Conservation (phyloP, 2,113 vertebrate species). For the Heliornis fulica region DNA sequence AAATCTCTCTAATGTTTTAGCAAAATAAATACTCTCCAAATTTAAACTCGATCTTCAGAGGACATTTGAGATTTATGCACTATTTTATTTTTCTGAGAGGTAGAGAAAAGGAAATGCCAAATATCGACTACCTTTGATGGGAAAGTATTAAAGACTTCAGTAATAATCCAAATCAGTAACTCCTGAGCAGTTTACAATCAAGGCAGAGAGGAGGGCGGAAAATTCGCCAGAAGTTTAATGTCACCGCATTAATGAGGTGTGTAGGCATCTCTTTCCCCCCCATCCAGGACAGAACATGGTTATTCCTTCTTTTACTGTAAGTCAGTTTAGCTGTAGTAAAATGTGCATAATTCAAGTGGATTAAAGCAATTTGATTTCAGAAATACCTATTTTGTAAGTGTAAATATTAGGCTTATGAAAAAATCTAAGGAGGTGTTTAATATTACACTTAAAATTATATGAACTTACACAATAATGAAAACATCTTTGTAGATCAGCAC, state of each 20-base stretch:
- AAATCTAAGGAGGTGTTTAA: neutral
- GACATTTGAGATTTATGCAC: neutral
- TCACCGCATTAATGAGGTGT: neutral
- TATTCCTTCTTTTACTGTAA: neutral
- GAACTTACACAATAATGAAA: neutral
- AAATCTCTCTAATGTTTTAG: neutral
- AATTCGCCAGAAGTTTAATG: neutral
- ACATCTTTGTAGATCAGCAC: no score
- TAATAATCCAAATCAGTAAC: no score
- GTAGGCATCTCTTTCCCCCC: neutral
- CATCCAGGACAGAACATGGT: fast-evolving
- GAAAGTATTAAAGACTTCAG: neutral
- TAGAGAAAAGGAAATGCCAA: neutral
- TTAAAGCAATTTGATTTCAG: neutral
- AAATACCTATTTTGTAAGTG: neutral
- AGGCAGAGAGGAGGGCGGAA: neutral
- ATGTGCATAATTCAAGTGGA: neutral
- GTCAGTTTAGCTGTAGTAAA: neutral
- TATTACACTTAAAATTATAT: neutral
- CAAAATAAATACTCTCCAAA: neutral
- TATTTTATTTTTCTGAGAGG: neutral
- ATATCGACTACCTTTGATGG: neutral
- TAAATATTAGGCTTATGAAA: neutral
- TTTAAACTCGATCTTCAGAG: neutral
- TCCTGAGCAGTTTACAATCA: neutral